Evolutionary conservation across 2,797 vertebrate genomes (phyloP).

Genomic region (Mormyrus hasselquistii): DNA sequence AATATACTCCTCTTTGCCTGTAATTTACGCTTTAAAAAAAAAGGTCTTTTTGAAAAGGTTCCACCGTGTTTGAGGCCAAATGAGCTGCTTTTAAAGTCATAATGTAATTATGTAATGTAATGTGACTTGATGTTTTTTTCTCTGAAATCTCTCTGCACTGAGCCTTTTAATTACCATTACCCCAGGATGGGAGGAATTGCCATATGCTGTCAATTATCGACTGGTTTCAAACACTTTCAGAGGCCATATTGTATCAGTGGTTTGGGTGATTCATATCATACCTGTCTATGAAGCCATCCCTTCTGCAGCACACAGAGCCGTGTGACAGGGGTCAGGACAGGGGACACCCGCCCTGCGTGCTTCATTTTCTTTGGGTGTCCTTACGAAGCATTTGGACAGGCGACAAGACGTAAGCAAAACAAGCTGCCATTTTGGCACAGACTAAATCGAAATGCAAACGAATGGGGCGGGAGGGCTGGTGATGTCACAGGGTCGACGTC

Average conservation of each 20-base stretch:
- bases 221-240: background rate
- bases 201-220: constrained; percentile 3
- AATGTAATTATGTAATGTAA: constrained; percentile 5
- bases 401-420: background rate
- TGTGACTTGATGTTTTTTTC: background rate
- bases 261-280: background rate
- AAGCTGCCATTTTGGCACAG: background rate
- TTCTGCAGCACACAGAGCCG: background rate
- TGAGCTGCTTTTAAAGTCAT: constrained; percentile 11
- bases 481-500: background rate
- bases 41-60: background rate
- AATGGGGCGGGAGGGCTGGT: background rate
- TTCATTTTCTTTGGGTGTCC: background rate
- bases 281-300: background rate
- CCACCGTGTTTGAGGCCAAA: background rate
- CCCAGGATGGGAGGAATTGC: background rate
- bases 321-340: background rate
- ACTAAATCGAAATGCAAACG: background rate
- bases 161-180: background rate
- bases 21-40: background rate
- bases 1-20: background rate
- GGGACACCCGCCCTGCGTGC: background rate
- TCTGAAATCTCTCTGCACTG: background rate
- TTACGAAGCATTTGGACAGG: background rate
- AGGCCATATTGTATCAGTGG: background rate